Evolutionary conservation across 1,140 invertebrate genomes (phyloP), one percentile per base, ranked within the genome.

Genomic region (Elysia chlorotica): DNA sequence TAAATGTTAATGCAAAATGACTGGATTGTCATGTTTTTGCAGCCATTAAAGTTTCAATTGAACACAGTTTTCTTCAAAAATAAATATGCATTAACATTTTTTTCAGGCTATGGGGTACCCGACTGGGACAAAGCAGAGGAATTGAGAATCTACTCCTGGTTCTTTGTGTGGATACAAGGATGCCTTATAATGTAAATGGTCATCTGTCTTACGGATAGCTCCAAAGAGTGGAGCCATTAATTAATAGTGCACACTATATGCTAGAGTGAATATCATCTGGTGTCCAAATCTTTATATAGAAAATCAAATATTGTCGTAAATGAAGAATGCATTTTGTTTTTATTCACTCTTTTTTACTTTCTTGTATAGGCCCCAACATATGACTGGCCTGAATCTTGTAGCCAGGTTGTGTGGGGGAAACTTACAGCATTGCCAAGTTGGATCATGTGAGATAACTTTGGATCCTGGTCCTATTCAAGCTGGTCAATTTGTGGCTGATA

Each of bases 381-480:
- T 96, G 72, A 92, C 92, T 88, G 95, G 94, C 57, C 87, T 96
- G 0, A 88, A 93, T 82, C 82, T 97, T 65, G 90, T 93, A 0
- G 88, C 89, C 66, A 89, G 93, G 65, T 91, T 96, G 78, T 92
- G 91, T 75, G 86, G 90, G 72, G 95, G 92, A 0, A 87, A 89
- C 78, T 87, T 95, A 0, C 87, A 83, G 21, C 94, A 94, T 30
- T 93, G 88, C 33, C 70, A 85, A 14, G 88, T 95, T 48, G 91
- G 92, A 6, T 96, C 95, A 10, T 93, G 92, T 19, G 90, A 91
- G 81, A 88, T 97, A 57, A 89, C 91, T 78, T 95, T 96, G 81
- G 82, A 87, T 57, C 95, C 95, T 0, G 90, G 89, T 25, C 86
- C 87, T 70, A 86, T 93, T 28, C 87, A 76, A 78, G 89, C 88